Percentiles rank a stretch among this genome's conserved stretches.
Conservation (phyloP, 2,888 invertebrate genomes). For the Cantharis rufa region DNA sequence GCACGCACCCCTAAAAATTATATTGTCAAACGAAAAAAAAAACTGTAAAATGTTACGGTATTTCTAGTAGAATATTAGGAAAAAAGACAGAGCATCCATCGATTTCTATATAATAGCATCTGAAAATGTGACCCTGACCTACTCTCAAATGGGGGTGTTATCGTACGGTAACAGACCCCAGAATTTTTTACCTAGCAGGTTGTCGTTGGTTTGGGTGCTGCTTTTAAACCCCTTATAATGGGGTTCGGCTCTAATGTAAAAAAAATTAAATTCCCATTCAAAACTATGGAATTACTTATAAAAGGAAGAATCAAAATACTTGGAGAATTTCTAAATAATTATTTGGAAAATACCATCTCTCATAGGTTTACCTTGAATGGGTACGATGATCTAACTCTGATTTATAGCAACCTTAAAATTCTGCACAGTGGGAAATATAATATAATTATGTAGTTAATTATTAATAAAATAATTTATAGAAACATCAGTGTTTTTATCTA, state of each 20-base stretch:
- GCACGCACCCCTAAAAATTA: no score
- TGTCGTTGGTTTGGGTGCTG: background rate
- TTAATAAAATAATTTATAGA: background rate
- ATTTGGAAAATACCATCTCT: background rate
- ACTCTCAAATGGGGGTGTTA: slow-evolving; percentile 27
- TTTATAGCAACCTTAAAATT: background rate
- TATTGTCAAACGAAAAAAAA: no score
- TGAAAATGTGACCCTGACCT: slow-evolving; percentile 24
- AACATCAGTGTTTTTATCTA: background rate
- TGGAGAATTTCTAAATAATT: background rate
- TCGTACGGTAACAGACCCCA: slow-evolving; percentile 19
- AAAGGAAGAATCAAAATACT: no score
- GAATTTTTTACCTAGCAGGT: slow-evolving; percentile 4
- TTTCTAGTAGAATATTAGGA: slow-evolving; percentile 1
- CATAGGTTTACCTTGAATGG: background rate
- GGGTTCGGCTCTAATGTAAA: no score
- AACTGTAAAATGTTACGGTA: background rate
- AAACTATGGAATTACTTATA: no score
- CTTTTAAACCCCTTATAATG: background rate
- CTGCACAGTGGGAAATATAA: background rate
- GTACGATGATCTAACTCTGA: background rate
- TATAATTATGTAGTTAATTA: background rate
- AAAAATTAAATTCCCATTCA: no score
- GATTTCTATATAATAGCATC: background rate
- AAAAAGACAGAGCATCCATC: background rate